Evolutionary conservation across 1,140 invertebrate genomes (phyloP), one percentile per base, ranked within the genome.

Genomic region (Trigoniulus corallinus): DNA sequence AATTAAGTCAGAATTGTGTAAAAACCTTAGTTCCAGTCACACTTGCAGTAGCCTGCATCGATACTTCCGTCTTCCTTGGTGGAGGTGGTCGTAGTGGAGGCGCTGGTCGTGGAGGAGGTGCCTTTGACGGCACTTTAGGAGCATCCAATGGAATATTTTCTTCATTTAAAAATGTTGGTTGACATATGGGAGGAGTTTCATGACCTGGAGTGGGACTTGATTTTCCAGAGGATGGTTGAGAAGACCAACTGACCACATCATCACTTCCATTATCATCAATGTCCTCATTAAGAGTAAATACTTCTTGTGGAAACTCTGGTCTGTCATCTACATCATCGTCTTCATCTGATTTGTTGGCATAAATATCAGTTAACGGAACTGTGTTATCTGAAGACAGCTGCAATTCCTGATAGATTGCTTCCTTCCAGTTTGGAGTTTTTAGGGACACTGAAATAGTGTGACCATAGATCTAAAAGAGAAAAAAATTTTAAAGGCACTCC

Each of bases 381-480:
- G 85, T 88, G 57, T 88, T 88, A 55, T 82, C 82, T 15, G 80
- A 78, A 65, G 84, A 88, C 12, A 89, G 68, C 44, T 75, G 77
- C 56, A 93, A 77, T 69, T 93, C 88, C 46, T 81, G 76, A 58
- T 82, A 75, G 10, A 88, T 79, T 56, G 81, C 72, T 26, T 78
- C 72, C 27, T 81, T 72, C 89, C 89, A 95, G 54, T 88, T 75
- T 1, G 78, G 75, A 0, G 86, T 87, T 66, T 87, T 89, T 1
- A 94, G 67, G n/a, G 74, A 71, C 12, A 93, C 74, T 39, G 69
- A 70, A 3, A 94, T 67, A 3, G 72, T 68, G 54, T 81, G 73
- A 3, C 80, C 80, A 55, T 76, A 77, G 27, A 88, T 73, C 64
- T 79, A 65, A 2, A 70, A 61, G 43, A 18, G 39, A n/a, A n/a